Evolutionary conservation across 1,140 invertebrate species (phyloP), one percentile per base, ranked within the genome.

Genomic region (Teleogryllus occipitalis): DNA sequence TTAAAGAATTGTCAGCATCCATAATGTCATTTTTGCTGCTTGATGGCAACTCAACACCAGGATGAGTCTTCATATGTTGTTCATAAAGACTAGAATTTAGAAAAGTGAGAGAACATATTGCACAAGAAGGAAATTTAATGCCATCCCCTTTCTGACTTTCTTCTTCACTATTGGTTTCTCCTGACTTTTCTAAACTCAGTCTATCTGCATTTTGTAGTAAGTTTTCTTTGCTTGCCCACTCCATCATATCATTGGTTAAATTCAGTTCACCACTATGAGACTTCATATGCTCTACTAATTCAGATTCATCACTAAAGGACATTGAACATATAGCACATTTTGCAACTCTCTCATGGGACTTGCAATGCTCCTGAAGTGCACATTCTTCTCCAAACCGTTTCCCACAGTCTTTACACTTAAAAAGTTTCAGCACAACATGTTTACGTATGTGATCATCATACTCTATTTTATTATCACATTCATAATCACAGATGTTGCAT

Each of bases 401-500:
- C 21, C n/a, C 73, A 75, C 78, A 79, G n/a, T n/a, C 78, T 49
- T 79, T 75, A 22, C 78, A 79, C 18, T 79, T 73, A 49, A 79
- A 79, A 22, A 48, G 15, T 75, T 79, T 79, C 15, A 79, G 48
- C 18, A 75, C 27, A 10, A 77, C 75, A 77, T 80, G 79, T 6
- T 48, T 80, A 47, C 65, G 47, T 22, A 80, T 46, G 39, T 80
- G 79, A 39, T 80, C 15, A 39, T 80, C 73, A 73, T 54, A 80
- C 27, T 21, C 15, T 75, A 54, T 14, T 47, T 76, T 77, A 47
- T 27, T 72, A 39, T 10, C 65, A 47, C 48, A 72, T 15, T 65
- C 73, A 46, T 65, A 80, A 47, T 76, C 75, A 77, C 79, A 80
- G 46, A 80, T 77, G 65, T 72, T 80, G 22, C 79, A 80, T 72